Conservation (phyloP, 2,113 vertebrate species). For the Onychostoma macrolepis region DNA sequence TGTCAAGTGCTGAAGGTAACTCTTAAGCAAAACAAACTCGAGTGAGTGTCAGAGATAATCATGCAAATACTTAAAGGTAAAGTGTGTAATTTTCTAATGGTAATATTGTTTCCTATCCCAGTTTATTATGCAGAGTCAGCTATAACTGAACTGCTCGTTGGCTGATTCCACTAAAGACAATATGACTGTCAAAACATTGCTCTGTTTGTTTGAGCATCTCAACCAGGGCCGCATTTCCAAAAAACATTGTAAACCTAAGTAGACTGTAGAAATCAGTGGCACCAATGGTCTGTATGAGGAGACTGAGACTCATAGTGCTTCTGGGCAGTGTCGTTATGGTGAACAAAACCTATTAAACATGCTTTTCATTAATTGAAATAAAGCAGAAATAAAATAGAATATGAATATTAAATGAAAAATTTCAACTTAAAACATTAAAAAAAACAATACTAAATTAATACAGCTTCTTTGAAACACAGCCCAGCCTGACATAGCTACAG, state of each 20-base stretch:
- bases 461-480: not conserved
- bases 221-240: not conserved
- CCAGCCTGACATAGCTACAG: not conserved
- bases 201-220: not conserved
- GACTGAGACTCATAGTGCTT: not conserved
- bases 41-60: not conserved
- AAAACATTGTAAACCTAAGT: not conserved
- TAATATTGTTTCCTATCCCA: not conserved
- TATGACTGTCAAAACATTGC: not conserved
- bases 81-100: not conserved
- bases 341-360: not conserved
- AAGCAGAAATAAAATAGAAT: not conserved
- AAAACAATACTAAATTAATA: not conserved
- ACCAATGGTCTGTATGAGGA: not conserved
- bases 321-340: not conserved
- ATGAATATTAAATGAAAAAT: not conserved
- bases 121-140: not conserved
- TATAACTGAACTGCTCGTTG: not conserved
- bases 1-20: not conserved
- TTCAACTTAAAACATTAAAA: not conserved
- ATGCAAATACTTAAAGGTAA: not conserved
- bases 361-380: not conserved
- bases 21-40: not conserved
- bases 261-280: not conserved
- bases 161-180: not conserved